Evolutionary conservation across 1,140 invertebrate genomes (phyloP), one percentile per base, ranked within the genome.

Genomic region (Diorhabda elongata): DNA sequence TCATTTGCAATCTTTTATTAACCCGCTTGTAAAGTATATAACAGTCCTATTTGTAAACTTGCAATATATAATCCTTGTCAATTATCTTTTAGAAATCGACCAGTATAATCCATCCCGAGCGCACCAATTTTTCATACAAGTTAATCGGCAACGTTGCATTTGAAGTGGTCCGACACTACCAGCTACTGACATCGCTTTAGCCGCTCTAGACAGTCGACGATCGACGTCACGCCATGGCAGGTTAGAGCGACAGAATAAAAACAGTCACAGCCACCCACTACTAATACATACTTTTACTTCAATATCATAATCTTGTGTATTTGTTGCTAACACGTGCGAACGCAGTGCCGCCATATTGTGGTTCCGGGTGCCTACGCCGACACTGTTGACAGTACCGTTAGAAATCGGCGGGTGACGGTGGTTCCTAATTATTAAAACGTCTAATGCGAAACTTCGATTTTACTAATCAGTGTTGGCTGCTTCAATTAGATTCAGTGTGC

Each of bases 161-260:
- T 8, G 47, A 52, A 52, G 47, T 44, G 61, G 65, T 44, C 58
- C 58, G 58, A 60, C 65, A 67, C 58, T 67, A 44, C 42, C 58
- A 67, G 58, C 64, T 42, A 66, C 64, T 66, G 64, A 66, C 64
- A 66, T 59, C 65, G 65, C 65, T 43, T 64, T 64, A 52, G 63
- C 63, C 63, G 58, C 58, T 67, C 65, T 52, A 67, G 65, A 67
- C 65, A 67, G 65, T 67, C 58, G 65, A 60, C 65, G 57, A 45
- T 59, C 65, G 65, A 67, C 65, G 65, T 60, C 65, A 67, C 65
- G 58, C 57, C 57, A 57, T 44, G 52, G 61, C 52, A 64, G 63
- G 63, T 64, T 52, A 64, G 26, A n/a, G 52, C 44, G 61, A 11
- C 44, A 62, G 61, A 57, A 45, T 42, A 42, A 43, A 43, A 43